Percentiles rank a stretch among this genome's conserved stretches.
These are phyloP conservation scores for silkworm (Bombyx mori) DNA, from an alignment of 1,140 invertebrate species.

Conservation along the genomic window DNA sequence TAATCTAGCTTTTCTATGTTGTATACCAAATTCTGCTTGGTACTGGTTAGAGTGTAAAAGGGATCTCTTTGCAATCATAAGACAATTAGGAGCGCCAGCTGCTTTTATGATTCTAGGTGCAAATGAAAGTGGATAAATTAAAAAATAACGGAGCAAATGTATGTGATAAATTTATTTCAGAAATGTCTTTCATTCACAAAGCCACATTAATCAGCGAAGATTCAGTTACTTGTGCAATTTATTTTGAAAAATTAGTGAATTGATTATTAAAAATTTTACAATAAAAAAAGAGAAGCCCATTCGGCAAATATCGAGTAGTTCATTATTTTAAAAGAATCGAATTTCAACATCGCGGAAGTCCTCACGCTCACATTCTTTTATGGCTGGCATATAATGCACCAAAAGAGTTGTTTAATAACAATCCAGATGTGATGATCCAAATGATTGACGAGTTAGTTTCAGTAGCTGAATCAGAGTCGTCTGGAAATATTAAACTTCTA, in stretches of 20 bases:
- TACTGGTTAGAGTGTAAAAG: slow-evolving; percentile 42
- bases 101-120: slow-evolving; percentile 46
- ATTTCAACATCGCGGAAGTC: slow-evolving; percentile 60
- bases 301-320: slow-evolving; percentile 30
- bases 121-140: slow-evolving; percentile 53
- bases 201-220: slow-evolving; percentile 45
- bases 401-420: slow-evolving; percentile 3
- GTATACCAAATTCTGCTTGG: slow-evolving; percentile 24
- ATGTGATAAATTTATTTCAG: slow-evolving; percentile 13
- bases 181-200: slow-evolving; percentile 30
- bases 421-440: slow-evolving; percentile 6
- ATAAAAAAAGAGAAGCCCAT: slow-evolving; percentile 34
- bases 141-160: slow-evolving; percentile 27
- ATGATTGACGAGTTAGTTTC: slow-evolving; percentile 13
- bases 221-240: slow-evolving; percentile 55
- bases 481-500: slow-evolving; percentile 11
- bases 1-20: slow-evolving; percentile 20
- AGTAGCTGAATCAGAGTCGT: slow-evolving; percentile 12
- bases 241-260: slow-evolving; percentile 40
- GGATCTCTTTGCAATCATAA: slow-evolving; percentile 57
- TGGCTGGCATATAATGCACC: slow-evolving; percentile 20
- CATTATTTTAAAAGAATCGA: slow-evolving; percentile 53
- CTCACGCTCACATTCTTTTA: slow-evolving; percentile 21
- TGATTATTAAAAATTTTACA: slow-evolving; percentile 17
- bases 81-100: slow-evolving; percentile 42